phyloP scores from a whole-genome alignment of 1,140 invertebrate genomes.

The Drosophila ficusphila region DNA sequence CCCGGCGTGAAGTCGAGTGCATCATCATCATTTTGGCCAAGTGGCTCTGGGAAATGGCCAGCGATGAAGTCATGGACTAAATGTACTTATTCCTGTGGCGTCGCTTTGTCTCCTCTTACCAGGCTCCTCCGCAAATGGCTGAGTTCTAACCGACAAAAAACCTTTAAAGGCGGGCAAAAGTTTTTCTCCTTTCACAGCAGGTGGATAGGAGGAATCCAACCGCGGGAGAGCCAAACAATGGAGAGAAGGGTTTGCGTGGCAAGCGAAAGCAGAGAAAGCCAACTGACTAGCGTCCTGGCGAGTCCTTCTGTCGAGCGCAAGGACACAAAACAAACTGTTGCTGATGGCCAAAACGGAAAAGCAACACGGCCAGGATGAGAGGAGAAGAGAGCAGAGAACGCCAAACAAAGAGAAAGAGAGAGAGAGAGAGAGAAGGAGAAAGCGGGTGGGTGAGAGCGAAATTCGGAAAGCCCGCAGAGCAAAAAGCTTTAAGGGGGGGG shows the following conservation, averaged over 20 bases:
- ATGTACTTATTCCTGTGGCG: conserved; percentile 17
- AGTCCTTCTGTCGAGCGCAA: conserved; percentile 63
- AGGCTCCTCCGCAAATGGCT: conserved; percentile 14
- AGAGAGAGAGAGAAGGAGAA: not conserved
- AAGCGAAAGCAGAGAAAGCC: conserved; percentile 9
- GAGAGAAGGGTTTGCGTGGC: conserved; percentile 14
- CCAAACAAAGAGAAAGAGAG: not conserved
- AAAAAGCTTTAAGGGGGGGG: conserved; percentile 73
- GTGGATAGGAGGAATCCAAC: not conserved
- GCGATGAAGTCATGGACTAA: conserved; percentile 36
- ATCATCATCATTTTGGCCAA: conserved; percentile 28
- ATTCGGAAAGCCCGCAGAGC: conserved; percentile 21
- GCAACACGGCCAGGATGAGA: conserved; percentile 27
- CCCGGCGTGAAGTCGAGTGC: conserved; percentile 17
- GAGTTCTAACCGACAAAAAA: not conserved
- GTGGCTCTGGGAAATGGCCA: conserved; percentile 6
- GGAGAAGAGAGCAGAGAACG: conserved; percentile 1
- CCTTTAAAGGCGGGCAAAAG: not conserved
- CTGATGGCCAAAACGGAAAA: conserved; percentile 22
- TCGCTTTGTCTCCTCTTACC: conserved; percentile 32
- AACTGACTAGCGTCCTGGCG: conserved; percentile 28
- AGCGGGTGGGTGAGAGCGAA: not conserved
- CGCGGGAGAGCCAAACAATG: conserved; percentile 3
- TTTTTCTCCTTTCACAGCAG: conserved; percentile 4
- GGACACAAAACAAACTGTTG: conserved; percentile 77